Base-by-base conservation (phyloP, 2,113 vertebrate genomes). In the Malurus melanocephalus region DNA sequence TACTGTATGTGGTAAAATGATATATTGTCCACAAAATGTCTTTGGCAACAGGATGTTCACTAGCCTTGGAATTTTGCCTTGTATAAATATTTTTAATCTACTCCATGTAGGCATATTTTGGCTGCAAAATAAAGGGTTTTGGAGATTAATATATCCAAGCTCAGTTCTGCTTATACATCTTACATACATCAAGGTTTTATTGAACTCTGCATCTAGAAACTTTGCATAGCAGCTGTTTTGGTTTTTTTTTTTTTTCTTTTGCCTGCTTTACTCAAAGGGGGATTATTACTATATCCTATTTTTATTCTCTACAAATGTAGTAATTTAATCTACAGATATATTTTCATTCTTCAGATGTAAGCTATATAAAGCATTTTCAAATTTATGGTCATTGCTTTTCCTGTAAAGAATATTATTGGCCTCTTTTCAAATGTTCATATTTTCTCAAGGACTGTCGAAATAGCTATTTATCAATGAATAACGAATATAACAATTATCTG, bases 21-120 rank as follows among this genome's bases (percentile, higher is more conserved):
- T 96, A 90, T 94, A 96, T 85, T 91, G 91, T 96, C 93, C 80
- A 0, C 85, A 95, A 90, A 96, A 93, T 91, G 69, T 94, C 91
- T 96, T 95, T 96, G 95, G 96, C 94, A 96, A 95, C 91, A 96
- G 92, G 92, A 92, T 96, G 94, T 94, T 95, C 93, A 66, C 91
- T 94, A 92, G 95, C 84, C 88, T 96, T 96, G 95, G 96, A 96
- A 92, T 94, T 93, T 88, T 95, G 94, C 95, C 95, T 95, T 92
- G 68, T 92, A 96, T 95, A 96, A 95, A 96, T 96, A 96, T 96
- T 96, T 96, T 95, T 95, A 95, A 96, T 95, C 92, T 95, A 93
- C 68, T 95, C 73, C 93, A 83, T 95, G 93, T 96, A 96, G 93
- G 95, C 95, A 96, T 96, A 95, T 95, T 93, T 96, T 96, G 96